phyloP scores from a whole-genome alignment of 2,888 invertebrate genomes.

The Nezara viridula region DNA sequence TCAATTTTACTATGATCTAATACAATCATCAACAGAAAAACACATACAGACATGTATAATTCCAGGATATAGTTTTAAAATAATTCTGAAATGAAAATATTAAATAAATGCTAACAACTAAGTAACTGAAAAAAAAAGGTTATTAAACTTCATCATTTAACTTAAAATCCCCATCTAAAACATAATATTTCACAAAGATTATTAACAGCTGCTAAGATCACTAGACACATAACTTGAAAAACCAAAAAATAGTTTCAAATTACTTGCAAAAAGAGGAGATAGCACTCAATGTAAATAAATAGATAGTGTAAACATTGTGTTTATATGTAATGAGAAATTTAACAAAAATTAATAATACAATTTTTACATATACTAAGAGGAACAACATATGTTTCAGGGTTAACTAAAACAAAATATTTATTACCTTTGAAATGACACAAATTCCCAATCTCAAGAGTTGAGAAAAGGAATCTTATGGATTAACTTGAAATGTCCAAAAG shows the following conservation, averaged over 20 bases:
- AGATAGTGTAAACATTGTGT: background rate
- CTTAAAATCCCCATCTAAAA: background rate
- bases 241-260: background rate
- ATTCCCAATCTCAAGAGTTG: background rate
- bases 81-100: background rate
- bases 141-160: background rate
- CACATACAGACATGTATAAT: background rate
- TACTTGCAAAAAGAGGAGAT: background rate
- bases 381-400: background rate
- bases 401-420: background rate
- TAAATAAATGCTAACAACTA: background rate
- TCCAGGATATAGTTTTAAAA: background rate
- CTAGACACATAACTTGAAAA: background rate
- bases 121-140: background rate
- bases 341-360: background rate
- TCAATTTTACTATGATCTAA: background rate
- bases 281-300: background rate
- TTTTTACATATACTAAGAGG: background rate
- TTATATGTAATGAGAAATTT: background rate
- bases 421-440: background rate
- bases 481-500: background rate
- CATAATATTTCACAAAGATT: background rate
- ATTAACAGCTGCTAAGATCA: constrained; percentile 1
- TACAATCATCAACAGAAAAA: background rate
- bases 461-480: background rate